Percentiles rank a stretch among this genome's conserved stretches.
Conservation (phyloP, 2,888 invertebrate genomes). For the Minunthozetes semirufus region DNA sequence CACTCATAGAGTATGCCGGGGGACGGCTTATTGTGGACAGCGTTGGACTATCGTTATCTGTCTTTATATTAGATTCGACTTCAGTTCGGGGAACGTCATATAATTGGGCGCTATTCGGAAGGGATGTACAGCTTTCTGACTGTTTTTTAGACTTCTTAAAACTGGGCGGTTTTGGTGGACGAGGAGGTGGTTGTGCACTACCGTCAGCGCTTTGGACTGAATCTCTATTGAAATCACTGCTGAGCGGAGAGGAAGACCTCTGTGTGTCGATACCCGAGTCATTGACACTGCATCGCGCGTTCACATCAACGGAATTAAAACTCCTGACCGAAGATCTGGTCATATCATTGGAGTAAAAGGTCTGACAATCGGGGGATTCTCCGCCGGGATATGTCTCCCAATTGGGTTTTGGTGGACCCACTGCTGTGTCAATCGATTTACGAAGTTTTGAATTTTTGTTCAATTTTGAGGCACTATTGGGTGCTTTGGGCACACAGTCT, state of each 20-base stretch:
- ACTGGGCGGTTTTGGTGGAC: slow-evolving; percentile 67
- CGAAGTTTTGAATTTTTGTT: not conserved
- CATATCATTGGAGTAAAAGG: not conserved
- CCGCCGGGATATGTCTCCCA: slow-evolving; percentile 43
- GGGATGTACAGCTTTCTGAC: slow-evolving; percentile 39
- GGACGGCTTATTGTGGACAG: not conserved
- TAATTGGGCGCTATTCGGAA: slow-evolving; percentile 27
- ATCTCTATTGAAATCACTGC: not conserved
- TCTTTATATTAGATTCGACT: slow-evolving; percentile 34
- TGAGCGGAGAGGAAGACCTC: slow-evolving; percentile 8
- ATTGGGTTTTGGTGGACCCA: slow-evolving; percentile 41
- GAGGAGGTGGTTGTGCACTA: slow-evolving; percentile 55
- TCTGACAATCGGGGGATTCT: slow-evolving; percentile 27
- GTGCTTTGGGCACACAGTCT: slow-evolving; percentile 19
- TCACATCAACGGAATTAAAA: not conserved
- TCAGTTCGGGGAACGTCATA: slow-evolving; percentile 29
- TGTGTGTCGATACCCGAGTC: not conserved
- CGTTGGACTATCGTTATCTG: not conserved
- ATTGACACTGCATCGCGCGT: not conserved
- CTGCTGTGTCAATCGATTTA: not conserved
- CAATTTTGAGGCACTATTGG: not conserved
- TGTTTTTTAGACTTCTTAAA: slow-evolving; percentile 48
- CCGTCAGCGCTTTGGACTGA: slow-evolving; percentile 1
- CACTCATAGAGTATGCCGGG: not conserved
- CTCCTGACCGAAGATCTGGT: slow-evolving; percentile 17